These are phyloP conservation scores for Dryas iulia DNA, from an alignment of 1,140 invertebrate species.

Conservation along the genomic window DNA sequence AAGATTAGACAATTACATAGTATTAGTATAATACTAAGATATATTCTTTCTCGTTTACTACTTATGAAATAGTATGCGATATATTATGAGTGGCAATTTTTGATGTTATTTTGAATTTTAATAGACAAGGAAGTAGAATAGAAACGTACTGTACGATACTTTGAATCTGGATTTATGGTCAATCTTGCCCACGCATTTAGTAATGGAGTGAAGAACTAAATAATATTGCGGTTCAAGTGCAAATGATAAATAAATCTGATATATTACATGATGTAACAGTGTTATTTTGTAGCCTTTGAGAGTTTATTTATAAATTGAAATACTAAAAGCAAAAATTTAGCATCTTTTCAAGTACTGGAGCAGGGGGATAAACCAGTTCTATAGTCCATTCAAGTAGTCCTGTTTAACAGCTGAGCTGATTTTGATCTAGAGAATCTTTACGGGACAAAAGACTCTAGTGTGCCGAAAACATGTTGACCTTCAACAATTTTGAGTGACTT, in stretches of 20 bases:
- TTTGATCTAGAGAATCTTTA: neutral
- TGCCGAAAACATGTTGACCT: neutral
- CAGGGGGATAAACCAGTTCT: neutral
- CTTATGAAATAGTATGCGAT: too few species aligned
- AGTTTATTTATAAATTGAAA: neutral
- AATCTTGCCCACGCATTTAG: constrained; percentile 15
- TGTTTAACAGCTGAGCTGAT: neutral
- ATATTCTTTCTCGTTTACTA: too few species aligned
- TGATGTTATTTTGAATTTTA: neutral
- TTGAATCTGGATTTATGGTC: constrained; percentile 16
- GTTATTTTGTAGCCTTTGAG: neutral
- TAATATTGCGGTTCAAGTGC: constrained; percentile 15
- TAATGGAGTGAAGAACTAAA: constrained; percentile 12
- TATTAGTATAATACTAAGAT: too few species aligned
- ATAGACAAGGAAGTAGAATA: constrained; percentile 6
- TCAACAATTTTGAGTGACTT: too few species aligned
- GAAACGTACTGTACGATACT: neutral
- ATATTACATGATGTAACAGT: neutral
- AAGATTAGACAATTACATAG: neutral
- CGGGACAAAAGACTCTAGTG: neutral
- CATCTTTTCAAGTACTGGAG: neutral
- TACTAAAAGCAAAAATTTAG: neutral
- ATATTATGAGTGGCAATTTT: neutral
- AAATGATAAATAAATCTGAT: constrained; percentile 12
- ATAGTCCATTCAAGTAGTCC: neutral